These are phyloP conservation scores for Aquatica leii DNA, from an alignment of 2,888 invertebrate genomes.

Conservation along the genomic window DNA sequence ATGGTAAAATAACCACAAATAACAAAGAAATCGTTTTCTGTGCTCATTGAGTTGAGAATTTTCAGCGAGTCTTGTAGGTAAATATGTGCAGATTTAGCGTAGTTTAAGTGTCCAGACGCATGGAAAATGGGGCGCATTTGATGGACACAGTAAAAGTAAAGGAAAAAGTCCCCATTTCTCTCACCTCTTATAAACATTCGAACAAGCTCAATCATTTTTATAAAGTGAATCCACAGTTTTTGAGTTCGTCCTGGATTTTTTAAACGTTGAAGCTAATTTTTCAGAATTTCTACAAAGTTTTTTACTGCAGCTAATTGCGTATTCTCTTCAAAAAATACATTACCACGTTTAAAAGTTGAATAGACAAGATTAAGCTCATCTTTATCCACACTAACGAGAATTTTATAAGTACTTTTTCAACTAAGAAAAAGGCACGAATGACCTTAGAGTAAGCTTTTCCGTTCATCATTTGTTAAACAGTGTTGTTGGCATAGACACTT, in stretches of 20 bases:
- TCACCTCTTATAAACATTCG: constrained; percentile 1
- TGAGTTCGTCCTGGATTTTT: neutral
- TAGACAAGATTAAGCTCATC: constrained; percentile 21
- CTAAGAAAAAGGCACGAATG: neutral
- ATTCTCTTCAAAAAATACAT: neutral
- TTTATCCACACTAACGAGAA: constrained; percentile 41
- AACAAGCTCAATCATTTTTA: constrained; percentile 15
- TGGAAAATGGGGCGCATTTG: neutral
- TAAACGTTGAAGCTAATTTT: neutral
- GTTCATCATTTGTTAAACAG: too few relatives aligned
- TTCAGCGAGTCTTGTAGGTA: too few relatives aligned
- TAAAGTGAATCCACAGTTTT: constrained; percentile 11
- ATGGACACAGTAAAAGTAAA: constrained; percentile 8
- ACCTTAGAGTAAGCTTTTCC: too few relatives aligned
- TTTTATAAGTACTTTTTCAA: neutral
- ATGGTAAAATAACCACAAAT: neutral
- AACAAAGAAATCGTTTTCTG: neutral
- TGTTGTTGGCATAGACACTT: too few relatives aligned
- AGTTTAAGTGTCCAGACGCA: constrained; percentile 6
- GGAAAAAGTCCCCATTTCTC: constrained; percentile 5
- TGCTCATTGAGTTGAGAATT: neutral
- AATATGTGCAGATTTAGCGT: too few relatives aligned
- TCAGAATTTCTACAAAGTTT: neutral
- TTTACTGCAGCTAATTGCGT: neutral
- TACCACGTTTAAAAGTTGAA: constrained; percentile 25